These are phyloP conservation scores for Argyrosomus japonicus DNA, from an alignment of 2,113 vertebrate species.

Conservation along the genomic window DNA sequence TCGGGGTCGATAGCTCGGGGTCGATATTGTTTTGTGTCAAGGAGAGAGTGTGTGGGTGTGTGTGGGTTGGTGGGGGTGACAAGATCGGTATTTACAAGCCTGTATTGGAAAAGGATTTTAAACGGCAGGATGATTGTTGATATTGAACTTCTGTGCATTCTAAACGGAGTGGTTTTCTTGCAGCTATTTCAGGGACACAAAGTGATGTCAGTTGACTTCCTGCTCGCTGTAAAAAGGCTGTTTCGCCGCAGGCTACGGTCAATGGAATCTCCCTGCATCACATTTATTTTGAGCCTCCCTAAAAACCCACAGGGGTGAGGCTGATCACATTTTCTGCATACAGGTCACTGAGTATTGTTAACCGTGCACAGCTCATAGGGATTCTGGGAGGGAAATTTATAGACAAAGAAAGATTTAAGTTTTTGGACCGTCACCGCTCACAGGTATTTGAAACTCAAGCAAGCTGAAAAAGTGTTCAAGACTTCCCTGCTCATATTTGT, in stretches of 20 bases:
- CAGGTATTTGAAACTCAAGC: slow-evolving; percentile 46
- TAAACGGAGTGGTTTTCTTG: slow-evolving; percentile 55
- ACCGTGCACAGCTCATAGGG: slow-evolving; percentile 2
- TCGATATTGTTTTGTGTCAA: slow-evolving; percentile 73
- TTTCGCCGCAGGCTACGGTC: slow-evolving; percentile 43
- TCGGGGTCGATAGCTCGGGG: slow-evolving; percentile 55
- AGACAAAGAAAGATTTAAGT: not conserved
- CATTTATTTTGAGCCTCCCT: slow-evolving; percentile 30
- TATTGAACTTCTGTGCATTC: slow-evolving; percentile 57
- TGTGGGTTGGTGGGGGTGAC: not conserved
- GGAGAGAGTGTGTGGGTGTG: slow-evolving; percentile 13
- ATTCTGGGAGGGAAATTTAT: slow-evolving; percentile 13
- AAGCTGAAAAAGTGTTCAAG: slow-evolving; percentile 37
- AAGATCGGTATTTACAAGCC: slow-evolving; percentile 51
- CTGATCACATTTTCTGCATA: slow-evolving; percentile 20
- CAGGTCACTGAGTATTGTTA: not conserved
- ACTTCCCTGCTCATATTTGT: slow-evolving; percentile 1
- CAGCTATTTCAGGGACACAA: slow-evolving; percentile 42
- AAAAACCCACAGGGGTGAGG: slow-evolving; percentile 20
- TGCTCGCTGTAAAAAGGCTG: slow-evolving; percentile 38
- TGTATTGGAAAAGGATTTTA: slow-evolving; percentile 64
- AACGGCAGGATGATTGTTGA: slow-evolving; percentile 60
- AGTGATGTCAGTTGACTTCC: slow-evolving; percentile 44
- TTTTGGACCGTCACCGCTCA: slow-evolving; percentile 6
- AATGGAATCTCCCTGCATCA: slow-evolving; percentile 27